Conservation (phyloP, 1,140 invertebrate genomes). For the Dendroctonus valens region DNA sequence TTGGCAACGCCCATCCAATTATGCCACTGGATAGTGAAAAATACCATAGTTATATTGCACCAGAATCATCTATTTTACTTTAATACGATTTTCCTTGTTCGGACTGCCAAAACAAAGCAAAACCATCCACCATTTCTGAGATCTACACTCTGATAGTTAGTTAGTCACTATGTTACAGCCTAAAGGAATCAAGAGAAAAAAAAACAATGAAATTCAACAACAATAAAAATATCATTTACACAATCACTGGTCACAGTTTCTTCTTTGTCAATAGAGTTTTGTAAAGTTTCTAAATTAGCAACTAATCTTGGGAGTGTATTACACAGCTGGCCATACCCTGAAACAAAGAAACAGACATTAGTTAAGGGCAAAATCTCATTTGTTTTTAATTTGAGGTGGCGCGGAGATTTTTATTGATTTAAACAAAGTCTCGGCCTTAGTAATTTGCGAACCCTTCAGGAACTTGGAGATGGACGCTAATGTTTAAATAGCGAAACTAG, state of each 20-base stretch:
- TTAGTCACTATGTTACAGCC: not conserved
- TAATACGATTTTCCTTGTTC: not conserved
- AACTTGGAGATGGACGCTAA: slow-evolving; percentile 25
- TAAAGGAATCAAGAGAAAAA: slow-evolving; percentile 27
- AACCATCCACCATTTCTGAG: slow-evolving; percentile 12
- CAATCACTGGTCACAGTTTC: slow-evolving; percentile 44
- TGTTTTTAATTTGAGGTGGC: no score
- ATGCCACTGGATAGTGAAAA: not conserved
- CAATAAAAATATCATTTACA: slow-evolving; percentile 41
- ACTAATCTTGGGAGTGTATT: slow-evolving; percentile 49
- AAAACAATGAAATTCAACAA: slow-evolving; percentile 38
- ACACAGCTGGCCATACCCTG: slow-evolving; percentile 64
- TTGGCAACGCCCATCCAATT: no score
- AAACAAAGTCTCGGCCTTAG: not conserved
- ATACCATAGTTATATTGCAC: slow-evolving; percentile 37
- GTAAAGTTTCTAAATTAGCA: slow-evolving; percentile 39
- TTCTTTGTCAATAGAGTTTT: slow-evolving; percentile 36
- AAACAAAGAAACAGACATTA: slow-evolving; percentile 47
- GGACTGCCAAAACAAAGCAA: not conserved
- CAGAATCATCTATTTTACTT: slow-evolving; percentile 24
- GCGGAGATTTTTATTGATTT: no score
- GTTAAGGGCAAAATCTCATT: not conserved
- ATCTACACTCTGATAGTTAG: slow-evolving; percentile 30
- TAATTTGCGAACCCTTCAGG: slow-evolving; percentile 22
- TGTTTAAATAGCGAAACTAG: slow-evolving; percentile 30